Conservation (phyloP, 2,888 invertebrate species). For the Aspidapion aeneum region DNA sequence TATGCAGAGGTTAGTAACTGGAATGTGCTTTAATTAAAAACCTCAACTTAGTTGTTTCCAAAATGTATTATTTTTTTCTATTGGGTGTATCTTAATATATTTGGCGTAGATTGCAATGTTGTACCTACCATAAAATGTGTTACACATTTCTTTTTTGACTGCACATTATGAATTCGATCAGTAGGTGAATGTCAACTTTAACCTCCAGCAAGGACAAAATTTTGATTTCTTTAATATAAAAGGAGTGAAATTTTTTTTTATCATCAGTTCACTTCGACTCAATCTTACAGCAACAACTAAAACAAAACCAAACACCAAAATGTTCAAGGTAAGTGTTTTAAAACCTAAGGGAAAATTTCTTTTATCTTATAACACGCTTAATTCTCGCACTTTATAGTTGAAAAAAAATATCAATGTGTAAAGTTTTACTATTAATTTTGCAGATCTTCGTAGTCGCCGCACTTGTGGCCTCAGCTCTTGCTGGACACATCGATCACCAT, state of each 20-base stretch:
- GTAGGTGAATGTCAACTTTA: background rate
- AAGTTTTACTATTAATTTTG: background rate
- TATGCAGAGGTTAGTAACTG: no score
- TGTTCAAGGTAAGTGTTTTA: slow-evolving; percentile 3
- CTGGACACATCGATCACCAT: slow-evolving; percentile 26
- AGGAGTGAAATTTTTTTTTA: background rate
- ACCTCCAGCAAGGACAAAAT: background rate
- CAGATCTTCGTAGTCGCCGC: slow-evolving; percentile 40
- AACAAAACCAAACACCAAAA: background rate
- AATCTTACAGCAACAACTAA: background rate
- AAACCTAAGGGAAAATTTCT: no score
- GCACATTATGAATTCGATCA: background rate
- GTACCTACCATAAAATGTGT: no score
- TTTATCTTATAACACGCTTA: no score
- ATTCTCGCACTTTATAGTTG: no score
- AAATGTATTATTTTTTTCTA: no score
- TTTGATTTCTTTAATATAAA: background rate
- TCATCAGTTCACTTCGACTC: background rate
- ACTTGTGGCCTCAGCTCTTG: slow-evolving; percentile 44
- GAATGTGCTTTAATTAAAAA: no score
- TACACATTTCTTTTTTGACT: background rate
- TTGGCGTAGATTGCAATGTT: no score
- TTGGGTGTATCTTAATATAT: no score
- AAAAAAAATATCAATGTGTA: background rate
- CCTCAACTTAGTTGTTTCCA: no score